These are phyloP conservation scores for Ichneumoninae sp. DNA, from an alignment of 2,888 invertebrate genomes.

Conservation along the genomic window DNA sequence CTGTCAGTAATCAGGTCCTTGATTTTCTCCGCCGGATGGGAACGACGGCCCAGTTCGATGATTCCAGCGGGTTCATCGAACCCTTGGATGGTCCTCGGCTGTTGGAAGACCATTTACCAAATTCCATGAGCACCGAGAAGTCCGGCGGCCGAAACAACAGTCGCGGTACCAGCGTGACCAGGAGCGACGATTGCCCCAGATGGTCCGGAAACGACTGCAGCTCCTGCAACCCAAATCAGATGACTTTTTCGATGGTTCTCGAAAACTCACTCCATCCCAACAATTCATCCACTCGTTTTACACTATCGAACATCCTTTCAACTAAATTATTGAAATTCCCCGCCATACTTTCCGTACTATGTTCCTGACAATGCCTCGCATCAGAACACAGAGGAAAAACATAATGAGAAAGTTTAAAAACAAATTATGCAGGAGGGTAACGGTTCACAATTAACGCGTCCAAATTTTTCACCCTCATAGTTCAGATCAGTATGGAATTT, in stretches of 20 bases:
- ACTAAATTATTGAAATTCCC: background rate
- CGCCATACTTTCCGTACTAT: background rate
- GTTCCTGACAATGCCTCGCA: background rate
- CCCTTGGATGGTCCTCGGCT: background rate
- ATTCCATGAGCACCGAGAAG: constrained; percentile 60
- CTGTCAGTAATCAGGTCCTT: background rate
- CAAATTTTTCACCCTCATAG: background rate
- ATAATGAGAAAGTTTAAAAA: background rate
- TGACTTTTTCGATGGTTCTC: background rate
- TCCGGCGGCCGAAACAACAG: constrained; percentile 50
- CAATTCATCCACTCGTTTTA: background rate
- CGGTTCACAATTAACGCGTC: background rate
- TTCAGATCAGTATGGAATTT: constrained; percentile 17
- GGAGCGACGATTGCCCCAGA: constrained; percentile 72
- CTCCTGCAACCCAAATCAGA: constrained; percentile 58
- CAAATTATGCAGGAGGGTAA: background rate
- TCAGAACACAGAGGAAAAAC: background rate
- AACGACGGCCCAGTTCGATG: background rate
- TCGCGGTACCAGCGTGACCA: constrained; percentile 60
- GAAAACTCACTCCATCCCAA: background rate
- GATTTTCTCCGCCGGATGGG: background rate
- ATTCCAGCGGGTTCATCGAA: background rate
- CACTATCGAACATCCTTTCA: background rate
- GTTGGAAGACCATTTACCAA: constrained; percentile 48
- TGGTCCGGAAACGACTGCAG: constrained; percentile 73